A percentile compares a stretch with the other conserved stretches of the same genome.
Conservation (phyloP, 1,140 invertebrate genomes). For the Mizuhopecten yessoensis region DNA sequence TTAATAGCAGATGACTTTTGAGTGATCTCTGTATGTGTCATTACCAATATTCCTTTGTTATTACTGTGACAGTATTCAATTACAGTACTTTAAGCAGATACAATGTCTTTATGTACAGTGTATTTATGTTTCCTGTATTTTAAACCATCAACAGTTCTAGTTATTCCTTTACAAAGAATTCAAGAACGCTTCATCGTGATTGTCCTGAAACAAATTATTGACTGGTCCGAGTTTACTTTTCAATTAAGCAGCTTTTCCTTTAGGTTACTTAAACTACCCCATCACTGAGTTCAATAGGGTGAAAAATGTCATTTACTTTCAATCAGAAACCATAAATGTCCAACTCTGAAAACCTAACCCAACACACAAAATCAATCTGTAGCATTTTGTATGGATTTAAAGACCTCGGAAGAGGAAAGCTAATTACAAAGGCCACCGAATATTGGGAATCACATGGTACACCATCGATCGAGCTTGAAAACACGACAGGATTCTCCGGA, state of each 20-base stretch:
- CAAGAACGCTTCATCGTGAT: neutral
- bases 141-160: neutral
- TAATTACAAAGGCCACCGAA: neutral
- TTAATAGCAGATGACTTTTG: too few relatives aligned
- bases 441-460: constrained; percentile 10
- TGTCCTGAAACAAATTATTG: neutral
- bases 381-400: neutral
- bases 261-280: neutral
- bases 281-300: neutral
- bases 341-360: neutral
- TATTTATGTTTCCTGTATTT: too few relatives aligned
- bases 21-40: too few relatives aligned
- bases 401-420: neutral
- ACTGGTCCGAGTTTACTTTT: neutral
- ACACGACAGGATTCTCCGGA: neutral
- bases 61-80: too few relatives aligned
- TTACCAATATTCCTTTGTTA: too few relatives aligned
- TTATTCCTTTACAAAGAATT: neutral
- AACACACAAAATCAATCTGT: neutral
- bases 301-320: constrained; percentile 36
- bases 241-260: neutral
- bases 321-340: neutral
- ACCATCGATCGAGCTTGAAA: neutral
- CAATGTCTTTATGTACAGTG: too few relatives aligned
- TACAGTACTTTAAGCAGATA: too few relatives aligned